phyloP scores from a whole-genome alignment of 2,113 vertebrate species.

The Procavia capensis region DNA sequence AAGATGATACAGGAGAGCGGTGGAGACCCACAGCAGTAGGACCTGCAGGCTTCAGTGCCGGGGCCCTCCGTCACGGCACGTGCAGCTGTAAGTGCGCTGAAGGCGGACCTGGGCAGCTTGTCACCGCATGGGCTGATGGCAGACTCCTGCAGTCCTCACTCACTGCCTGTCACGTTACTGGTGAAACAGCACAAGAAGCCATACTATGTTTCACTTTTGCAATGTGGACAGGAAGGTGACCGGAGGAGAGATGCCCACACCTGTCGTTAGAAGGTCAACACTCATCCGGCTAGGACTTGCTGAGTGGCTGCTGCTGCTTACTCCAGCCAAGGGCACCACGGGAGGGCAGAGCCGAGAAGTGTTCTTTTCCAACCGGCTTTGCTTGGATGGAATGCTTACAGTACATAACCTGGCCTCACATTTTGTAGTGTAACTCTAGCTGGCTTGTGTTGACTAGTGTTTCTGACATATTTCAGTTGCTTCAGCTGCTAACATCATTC shows the following conservation, averaged over 20 bases:
- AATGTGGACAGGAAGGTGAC: background rate
- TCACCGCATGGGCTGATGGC: background rate
- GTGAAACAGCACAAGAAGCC: background rate
- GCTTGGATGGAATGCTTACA: background rate
- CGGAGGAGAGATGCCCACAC: background rate
- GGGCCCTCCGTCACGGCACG: accelerated
- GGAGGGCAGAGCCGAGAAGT: background rate
- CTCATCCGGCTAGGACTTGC: no score
- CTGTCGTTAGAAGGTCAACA: accelerated
- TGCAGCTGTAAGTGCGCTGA: accelerated
- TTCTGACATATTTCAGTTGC: background rate
- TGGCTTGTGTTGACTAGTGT: background rate
- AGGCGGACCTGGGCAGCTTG: accelerated
- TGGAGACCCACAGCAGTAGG: no score
- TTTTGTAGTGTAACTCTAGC: background rate
- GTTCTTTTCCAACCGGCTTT: background rate
- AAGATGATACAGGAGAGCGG: background rate
- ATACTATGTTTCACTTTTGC: background rate
- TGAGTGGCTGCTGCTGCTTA: accelerated
- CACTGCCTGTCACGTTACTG: accelerated
- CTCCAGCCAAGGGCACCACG: background rate
- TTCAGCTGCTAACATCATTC: background rate
- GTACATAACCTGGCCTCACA: background rate
- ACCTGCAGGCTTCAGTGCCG: no score
- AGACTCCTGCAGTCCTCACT: background rate